These are phyloP conservation scores for Oncopeltus fasciatus DNA, from an alignment of 1,140 invertebrate genomes.

Conservation along the genomic window DNA sequence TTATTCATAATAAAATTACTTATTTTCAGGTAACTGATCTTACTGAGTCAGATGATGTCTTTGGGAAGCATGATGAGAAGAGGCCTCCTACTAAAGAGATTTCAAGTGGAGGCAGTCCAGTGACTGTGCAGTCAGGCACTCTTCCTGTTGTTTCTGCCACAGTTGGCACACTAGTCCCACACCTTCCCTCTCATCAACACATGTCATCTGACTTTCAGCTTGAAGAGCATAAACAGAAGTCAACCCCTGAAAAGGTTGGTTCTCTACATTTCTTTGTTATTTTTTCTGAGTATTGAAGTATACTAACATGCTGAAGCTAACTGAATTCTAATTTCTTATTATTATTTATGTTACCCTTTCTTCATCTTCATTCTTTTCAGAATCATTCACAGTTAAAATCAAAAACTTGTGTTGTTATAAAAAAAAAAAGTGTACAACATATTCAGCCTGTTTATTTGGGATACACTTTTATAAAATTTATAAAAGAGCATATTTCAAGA, in stretches of 20 bases:
- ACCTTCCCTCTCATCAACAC: not conserved
- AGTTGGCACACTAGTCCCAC: not conserved
- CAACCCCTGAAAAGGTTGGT: constrained; percentile 61
- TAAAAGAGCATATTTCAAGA: no score
- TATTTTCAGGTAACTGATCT: constrained; percentile 51
- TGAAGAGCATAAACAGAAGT: constrained; percentile 46
- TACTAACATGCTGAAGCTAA: no score
- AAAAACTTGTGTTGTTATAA: no score
- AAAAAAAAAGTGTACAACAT: no score
- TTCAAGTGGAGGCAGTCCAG: constrained; percentile 40
- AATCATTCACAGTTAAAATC: no score
- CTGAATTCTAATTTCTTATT: no score
- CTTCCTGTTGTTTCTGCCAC: not conserved
- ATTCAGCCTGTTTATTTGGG: no score
- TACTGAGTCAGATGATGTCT: constrained; percentile 57
- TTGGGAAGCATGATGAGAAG: constrained; percentile 55
- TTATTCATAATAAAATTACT: constrained; percentile 23
- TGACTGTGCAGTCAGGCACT: constrained; percentile 29
- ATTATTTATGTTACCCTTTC: no score
- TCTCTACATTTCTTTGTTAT: no score
- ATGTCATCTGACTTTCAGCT: constrained; percentile 16
- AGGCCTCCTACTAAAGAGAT: not conserved
- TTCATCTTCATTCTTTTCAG: no score
- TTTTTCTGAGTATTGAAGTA: no score
- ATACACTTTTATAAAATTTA: no score